A percentile compares a stretch with the other conserved stretches of the same genome.
Conservation (phyloP, 2,797 vertebrate species). For the Eutrigla gurnardus region DNA sequence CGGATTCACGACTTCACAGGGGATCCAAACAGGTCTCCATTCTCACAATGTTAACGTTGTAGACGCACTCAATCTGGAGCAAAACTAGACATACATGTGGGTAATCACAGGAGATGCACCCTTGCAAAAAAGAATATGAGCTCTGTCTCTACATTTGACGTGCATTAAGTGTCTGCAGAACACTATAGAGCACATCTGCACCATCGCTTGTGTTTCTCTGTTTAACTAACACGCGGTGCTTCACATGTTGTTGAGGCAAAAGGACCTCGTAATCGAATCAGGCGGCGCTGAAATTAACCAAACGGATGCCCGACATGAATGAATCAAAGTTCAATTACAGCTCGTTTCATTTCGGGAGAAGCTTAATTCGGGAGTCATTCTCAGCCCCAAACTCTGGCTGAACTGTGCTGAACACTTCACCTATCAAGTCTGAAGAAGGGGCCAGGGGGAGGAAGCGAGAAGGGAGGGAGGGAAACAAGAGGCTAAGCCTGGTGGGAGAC, state of each 20-base stretch:
- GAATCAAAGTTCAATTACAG: conserved; percentile 79
- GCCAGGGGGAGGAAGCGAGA: neutral
- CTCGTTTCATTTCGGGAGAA: conserved; percentile 64
- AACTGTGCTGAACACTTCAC: conserved; percentile 62
- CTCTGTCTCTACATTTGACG: too few relatives aligned
- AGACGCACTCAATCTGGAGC: neutral
- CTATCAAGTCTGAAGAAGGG: conserved; percentile 56
- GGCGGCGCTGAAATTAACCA: conserved; percentile 64
- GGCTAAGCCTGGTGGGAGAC: conserved; percentile 68
- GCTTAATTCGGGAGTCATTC: conserved; percentile 73
- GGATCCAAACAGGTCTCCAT: too few relatives aligned
- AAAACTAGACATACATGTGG: too few relatives aligned
- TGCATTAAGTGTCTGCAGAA: too few relatives aligned
- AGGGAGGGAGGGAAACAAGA: conserved; percentile 26
- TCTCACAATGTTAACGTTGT: neutral
- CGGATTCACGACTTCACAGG: neutral
- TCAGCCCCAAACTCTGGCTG: conserved; percentile 51
- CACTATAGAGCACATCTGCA: neutral
- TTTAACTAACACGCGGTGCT: conserved; percentile 22
- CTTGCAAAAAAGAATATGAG: neutral
- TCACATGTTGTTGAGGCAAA: conserved; percentile 42
- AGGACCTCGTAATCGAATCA: conserved; percentile 70
- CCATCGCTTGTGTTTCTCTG: neutral
- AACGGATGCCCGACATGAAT: conserved; percentile 64
- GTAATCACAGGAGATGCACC: neutral